Conservation (phyloP, 2,888 invertebrate species). For the Coelogynopora nodosa region DNA sequence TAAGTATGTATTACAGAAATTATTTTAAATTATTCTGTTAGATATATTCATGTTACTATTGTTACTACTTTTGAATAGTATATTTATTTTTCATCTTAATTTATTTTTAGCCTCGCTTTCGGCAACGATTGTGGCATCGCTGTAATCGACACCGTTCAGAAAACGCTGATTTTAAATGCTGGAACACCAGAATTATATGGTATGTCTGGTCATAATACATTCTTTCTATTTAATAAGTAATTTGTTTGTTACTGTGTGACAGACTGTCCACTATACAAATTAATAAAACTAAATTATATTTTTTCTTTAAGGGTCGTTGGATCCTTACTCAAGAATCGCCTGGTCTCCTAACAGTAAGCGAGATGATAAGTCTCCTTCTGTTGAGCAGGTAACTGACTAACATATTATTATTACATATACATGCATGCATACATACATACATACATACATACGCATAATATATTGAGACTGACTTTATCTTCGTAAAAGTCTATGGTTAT, state of each 20-base stretch:
- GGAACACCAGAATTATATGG: constrained; percentile 86
- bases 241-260: background rate
- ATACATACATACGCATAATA: too few relatives aligned
- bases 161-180: constrained; percentile 77
- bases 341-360: constrained; percentile 69
- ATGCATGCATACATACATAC: too few relatives aligned
- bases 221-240: background rate
- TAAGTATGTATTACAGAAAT: too few relatives aligned
- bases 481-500: too few relatives aligned
- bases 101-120: constrained; percentile 78
- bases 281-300: too few relatives aligned
- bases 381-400: constrained; percentile 26
- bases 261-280: too few relatives aligned
- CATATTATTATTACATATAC: background rate
- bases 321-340: constrained; percentile 78
- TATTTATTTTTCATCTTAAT: background rate
- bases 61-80: background rate
- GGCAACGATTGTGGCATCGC: constrained; percentile 92
- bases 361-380: constrained; percentile 35
- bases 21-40: too few relatives aligned
- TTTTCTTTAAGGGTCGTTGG: constrained; percentile 66
- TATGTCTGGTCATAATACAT: constrained; percentile 54
- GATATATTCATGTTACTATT: too few relatives aligned
- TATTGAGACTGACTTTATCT: too few relatives aligned
- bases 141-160: constrained; percentile 87